These are phyloP conservation scores for Drosophila niveifrons DNA, from an alignment of 2,888 invertebrate species.

Conservation along the genomic window DNA sequence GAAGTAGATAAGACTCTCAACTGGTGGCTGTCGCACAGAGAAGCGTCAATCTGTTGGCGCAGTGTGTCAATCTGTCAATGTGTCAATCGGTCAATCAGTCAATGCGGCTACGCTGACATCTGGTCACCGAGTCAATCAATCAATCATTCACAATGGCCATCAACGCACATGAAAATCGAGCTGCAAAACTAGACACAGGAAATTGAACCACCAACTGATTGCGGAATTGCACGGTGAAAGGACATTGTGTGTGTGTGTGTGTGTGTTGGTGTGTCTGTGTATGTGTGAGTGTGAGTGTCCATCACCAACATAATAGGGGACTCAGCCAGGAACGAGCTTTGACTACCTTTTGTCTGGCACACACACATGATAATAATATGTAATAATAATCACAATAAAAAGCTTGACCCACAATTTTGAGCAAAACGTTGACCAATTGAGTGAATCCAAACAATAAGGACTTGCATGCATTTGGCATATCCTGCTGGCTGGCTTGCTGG, in stretches of 20 bases:
- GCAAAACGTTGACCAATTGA: neutral
- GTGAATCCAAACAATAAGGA: neutral
- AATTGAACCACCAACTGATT: slow-evolving; percentile 2
- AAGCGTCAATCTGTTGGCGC: slow-evolving; percentile 33
- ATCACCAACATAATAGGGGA: slow-evolving; percentile 19
- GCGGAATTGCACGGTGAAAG: slow-evolving; percentile 4
- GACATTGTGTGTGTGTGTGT: slow-evolving; percentile 24
- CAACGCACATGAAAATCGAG: slow-evolving; percentile 45
- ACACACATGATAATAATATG: no score
- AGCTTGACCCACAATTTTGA: slow-evolving; percentile 21
- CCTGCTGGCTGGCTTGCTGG: neutral
- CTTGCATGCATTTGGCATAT: slow-evolving; percentile 15
- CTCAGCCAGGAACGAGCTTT: neutral
- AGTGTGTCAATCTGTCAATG: slow-evolving; percentile 30
- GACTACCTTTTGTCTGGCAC: slow-evolving; percentile 19
- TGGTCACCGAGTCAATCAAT: slow-evolving; percentile 59
- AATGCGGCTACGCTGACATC: slow-evolving; percentile 35
- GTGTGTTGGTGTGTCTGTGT: no score
- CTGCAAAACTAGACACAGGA: slow-evolving; percentile 1
- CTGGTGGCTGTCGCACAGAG: slow-evolving; percentile 30
- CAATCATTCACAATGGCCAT: slow-evolving; percentile 35
- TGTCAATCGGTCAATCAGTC: slow-evolving; percentile 37
- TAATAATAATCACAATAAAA: slow-evolving; percentile 18
- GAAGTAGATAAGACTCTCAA: slow-evolving; percentile 14
- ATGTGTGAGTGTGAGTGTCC: slow-evolving; percentile 7